These are phyloP conservation scores for Trissolcus basalis DNA, from an alignment of 1,140 invertebrate species.

Conservation along the genomic window DNA sequence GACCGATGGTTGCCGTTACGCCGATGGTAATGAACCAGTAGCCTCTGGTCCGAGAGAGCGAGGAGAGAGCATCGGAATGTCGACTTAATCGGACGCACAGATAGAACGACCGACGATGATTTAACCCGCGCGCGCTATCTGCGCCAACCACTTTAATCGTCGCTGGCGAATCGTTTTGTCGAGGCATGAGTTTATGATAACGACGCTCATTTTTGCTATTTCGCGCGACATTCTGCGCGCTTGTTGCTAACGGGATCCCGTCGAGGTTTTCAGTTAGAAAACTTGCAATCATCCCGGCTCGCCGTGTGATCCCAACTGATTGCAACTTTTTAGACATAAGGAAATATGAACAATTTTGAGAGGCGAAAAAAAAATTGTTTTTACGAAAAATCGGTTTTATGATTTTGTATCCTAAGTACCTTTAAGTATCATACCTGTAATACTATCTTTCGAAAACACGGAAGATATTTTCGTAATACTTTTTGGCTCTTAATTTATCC, in stretches of 20 bases:
- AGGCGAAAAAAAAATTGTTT: no score
- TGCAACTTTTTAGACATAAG: no score
- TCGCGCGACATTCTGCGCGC: slow-evolving; percentile 40
- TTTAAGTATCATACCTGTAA: no score
- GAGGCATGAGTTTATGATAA: slow-evolving; percentile 26
- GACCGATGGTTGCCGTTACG: slow-evolving; percentile 57
- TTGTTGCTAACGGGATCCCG: slow-evolving; percentile 44
- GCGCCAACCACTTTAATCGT: slow-evolving; percentile 32
- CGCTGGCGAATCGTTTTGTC: slow-evolving; percentile 52
- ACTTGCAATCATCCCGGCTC: not conserved
- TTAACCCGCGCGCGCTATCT: slow-evolving; percentile 39
- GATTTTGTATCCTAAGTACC: no score
- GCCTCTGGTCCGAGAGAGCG: slow-evolving; percentile 43
- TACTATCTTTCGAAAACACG: no score
- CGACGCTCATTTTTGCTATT: slow-evolving; percentile 38
- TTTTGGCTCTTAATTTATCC: no score
- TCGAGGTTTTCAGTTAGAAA: slow-evolving; percentile 7
- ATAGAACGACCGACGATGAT: slow-evolving; percentile 41
- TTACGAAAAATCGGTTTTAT: no score
- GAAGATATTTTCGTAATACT: no score
- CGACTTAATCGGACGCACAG: slow-evolving; percentile 43
- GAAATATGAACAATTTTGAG: no score
- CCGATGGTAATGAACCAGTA: slow-evolving; percentile 58
- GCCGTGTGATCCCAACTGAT: no score
- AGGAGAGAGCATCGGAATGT: slow-evolving; percentile 49